Conservation (phyloP, 2,888 invertebrate genomes). For the Crocallis elinguaria region DNA sequence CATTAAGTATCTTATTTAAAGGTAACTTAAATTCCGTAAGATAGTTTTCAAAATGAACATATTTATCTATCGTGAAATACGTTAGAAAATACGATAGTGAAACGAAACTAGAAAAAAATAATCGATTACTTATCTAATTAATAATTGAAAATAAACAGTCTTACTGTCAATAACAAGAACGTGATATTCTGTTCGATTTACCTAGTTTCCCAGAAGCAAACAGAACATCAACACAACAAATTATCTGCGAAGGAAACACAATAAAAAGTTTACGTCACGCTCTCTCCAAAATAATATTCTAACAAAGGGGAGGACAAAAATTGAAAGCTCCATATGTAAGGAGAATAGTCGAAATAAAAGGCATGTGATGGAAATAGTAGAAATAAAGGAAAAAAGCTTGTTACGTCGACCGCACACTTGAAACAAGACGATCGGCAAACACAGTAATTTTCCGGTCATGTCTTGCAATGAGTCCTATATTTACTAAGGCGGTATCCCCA, state of each 20-base stretch:
- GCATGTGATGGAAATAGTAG: constrained; percentile 7
- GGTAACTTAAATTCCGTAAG: too few relatives aligned
- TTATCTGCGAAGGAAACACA: constrained; percentile 31
- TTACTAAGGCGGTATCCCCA: too few relatives aligned
- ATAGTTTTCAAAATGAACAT: too few relatives aligned
- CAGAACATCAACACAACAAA: constrained; percentile 11
- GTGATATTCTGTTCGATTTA: neutral
- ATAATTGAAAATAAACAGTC: too few relatives aligned
- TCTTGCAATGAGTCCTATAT: too few relatives aligned
- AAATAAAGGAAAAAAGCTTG: constrained; percentile 1
- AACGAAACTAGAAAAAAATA: too few relatives aligned
- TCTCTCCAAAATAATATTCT: constrained; percentile 36
- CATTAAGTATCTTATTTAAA: too few relatives aligned
- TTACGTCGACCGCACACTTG: constrained; percentile 2
- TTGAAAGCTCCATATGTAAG: constrained; percentile 37
- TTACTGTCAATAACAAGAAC: too few relatives aligned
- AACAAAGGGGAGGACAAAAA: constrained; percentile 26
- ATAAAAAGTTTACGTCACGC: constrained; percentile 35
- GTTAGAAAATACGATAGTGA: too few relatives aligned
- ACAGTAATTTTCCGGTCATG: too few relatives aligned
- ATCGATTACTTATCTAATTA: too few relatives aligned
- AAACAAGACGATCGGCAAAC: constrained; percentile 1
- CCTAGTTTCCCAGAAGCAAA: neutral
- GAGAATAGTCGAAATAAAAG: constrained; percentile 42
- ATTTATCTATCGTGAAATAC: too few relatives aligned